phyloP scores from a whole-genome alignment of 2,797 vertebrate species.

The Ctenopoma multispine region DNA sequence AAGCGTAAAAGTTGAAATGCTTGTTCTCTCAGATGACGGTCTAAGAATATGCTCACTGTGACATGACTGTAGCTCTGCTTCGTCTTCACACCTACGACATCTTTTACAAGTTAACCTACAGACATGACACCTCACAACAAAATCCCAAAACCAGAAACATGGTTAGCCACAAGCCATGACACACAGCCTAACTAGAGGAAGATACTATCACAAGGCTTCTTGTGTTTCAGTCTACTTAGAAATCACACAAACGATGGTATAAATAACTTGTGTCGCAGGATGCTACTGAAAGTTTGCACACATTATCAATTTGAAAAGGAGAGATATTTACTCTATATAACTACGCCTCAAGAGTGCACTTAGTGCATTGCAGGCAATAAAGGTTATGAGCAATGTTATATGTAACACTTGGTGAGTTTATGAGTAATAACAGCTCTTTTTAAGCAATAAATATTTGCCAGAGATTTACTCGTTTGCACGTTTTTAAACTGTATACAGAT shows the following conservation, averaged over 20 bases:
- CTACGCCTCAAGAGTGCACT: background rate
- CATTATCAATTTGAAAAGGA: background rate
- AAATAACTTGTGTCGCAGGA: background rate
- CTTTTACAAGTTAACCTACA: background rate
- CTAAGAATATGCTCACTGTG: background rate
- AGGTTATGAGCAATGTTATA: background rate
- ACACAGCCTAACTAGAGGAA: background rate
- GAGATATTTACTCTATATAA: background rate
- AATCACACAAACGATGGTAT: background rate
- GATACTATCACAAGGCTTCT: background rate
- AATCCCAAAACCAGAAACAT: background rate
- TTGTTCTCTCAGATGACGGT: background rate
- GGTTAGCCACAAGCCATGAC: background rate
- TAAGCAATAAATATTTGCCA: background rate
- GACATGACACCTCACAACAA: constrained; percentile 5
- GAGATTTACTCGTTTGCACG: background rate
- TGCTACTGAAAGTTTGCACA: background rate
- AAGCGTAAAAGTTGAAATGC: background rate
- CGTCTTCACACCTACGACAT: background rate
- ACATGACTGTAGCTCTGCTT: background rate
- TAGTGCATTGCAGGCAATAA: background rate
- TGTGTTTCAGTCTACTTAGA: background rate
- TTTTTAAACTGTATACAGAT: background rate
- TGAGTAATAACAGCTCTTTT: constrained; percentile 3
- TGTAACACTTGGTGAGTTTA: background rate